Evolutionary conservation across 2,113 vertebrate species (phyloP).

Genomic region (Sinocyclocheilus maitianheensis): DNA sequence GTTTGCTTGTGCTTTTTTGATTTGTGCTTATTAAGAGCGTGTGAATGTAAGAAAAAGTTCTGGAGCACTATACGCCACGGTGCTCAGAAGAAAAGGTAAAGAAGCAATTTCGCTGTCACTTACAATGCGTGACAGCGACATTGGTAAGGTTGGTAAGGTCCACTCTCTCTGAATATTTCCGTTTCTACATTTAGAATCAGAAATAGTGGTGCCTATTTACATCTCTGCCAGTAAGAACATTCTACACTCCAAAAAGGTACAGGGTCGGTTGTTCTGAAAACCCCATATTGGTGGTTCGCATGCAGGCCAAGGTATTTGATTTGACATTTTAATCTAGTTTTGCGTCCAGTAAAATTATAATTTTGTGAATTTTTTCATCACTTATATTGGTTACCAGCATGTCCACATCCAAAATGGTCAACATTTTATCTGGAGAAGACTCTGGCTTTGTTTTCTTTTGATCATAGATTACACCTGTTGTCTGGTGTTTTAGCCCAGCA

Average conservation of each 20-base stretch:
- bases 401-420: too few relatives aligned
- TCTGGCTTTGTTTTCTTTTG: too few relatives aligned
- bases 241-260: not conserved
- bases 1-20: constrained; percentile 57
- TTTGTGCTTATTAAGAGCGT: constrained; percentile 53
- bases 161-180: constrained; percentile 31
- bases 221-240: not conserved
- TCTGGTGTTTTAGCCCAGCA: too few relatives aligned
- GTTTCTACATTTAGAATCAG: not conserved
- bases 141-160: constrained; percentile 42
- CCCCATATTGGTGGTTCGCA: too few relatives aligned
- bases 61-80: constrained; percentile 23
- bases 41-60: constrained; percentile 17
- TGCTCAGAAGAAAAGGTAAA: constrained; percentile 30
- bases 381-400: too few relatives aligned
- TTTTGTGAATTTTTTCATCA: too few relatives aligned
- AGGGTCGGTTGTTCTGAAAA: not conserved
- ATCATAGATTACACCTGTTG: too few relatives aligned
- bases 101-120: constrained; percentile 51
- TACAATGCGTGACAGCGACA: too few relatives aligned
- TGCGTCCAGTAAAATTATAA: too few relatives aligned
- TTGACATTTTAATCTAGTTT: too few relatives aligned
- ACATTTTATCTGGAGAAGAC: too few relatives aligned
- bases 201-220: not conserved
- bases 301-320: too few relatives aligned